These are phyloP conservation scores for Nephotettix cincticeps DNA, from an alignment of 1,140 invertebrate species.

Conservation along the genomic window DNA sequence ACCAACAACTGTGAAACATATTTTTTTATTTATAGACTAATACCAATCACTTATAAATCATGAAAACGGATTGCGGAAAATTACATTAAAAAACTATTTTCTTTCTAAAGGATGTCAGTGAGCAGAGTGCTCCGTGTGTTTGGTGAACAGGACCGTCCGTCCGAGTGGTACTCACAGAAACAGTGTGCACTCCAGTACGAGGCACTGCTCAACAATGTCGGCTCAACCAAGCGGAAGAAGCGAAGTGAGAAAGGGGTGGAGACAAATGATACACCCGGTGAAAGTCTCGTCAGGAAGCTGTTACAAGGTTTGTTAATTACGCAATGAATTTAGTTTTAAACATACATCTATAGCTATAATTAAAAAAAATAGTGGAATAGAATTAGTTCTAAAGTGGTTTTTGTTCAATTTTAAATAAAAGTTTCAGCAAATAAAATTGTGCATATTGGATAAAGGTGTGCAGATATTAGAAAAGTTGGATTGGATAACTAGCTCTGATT, in stretches of 20 bases:
- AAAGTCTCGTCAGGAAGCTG: conserved; percentile 76
- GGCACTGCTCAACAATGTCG: conserved; percentile 76
- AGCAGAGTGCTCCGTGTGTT: conserved; percentile 71
- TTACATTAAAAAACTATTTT: conserved; percentile 25
- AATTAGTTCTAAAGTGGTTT: too few relatives aligned
- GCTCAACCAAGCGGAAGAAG: conserved; percentile 86
- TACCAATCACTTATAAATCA: neutral
- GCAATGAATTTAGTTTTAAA: too few relatives aligned
- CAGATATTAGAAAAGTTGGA: too few relatives aligned
- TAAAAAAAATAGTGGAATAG: too few relatives aligned
- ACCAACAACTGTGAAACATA: neutral
- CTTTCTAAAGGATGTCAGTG: conserved; percentile 69
- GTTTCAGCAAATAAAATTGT: too few relatives aligned
- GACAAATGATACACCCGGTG: conserved; percentile 69
- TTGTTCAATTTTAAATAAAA: too few relatives aligned
- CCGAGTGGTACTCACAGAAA: conserved; percentile 91
- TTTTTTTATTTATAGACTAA: neutral
- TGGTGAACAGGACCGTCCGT: conserved; percentile 72
- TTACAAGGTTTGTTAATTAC: conserved; percentile 49
- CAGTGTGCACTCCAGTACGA: conserved; percentile 90
- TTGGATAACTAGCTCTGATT: too few relatives aligned
- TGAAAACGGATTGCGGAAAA: neutral
- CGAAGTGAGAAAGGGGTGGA: conserved; percentile 55
- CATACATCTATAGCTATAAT: too few relatives aligned
- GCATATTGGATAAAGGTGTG: too few relatives aligned